Percentiles rank a stretch among this genome's conserved stretches.
Conservation (phyloP, 2,113 vertebrate species). For the Lipophrys pholis region DNA sequence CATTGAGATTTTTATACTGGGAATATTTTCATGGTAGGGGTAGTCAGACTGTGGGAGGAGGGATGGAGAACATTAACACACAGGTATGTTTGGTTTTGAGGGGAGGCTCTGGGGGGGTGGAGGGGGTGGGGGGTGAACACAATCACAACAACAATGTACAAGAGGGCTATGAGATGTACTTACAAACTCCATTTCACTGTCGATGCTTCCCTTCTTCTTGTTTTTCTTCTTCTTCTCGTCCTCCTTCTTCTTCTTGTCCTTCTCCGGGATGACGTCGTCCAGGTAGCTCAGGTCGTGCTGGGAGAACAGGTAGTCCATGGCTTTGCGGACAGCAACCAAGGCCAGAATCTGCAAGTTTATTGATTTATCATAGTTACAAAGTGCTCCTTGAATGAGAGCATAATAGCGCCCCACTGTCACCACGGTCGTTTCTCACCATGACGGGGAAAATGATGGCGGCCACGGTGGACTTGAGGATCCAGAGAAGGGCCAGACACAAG, state of each 20-base stretch:
- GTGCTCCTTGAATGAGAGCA: neutral
- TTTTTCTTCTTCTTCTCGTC: conserved; percentile 97
- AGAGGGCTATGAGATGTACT: conserved; percentile 61
- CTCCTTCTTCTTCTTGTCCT: conserved; percentile 99
- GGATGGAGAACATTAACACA: conserved; percentile 69
- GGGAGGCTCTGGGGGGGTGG: conserved; percentile 43
- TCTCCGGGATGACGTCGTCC: conserved; percentile 98
- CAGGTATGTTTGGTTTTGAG: neutral
- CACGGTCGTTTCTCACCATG: conserved; percentile 87
- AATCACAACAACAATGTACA: conserved; percentile 27
- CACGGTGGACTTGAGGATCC: conserved; percentile 98
- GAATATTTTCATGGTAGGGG: conserved; percentile 93
- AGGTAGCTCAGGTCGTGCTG: conserved; percentile 97
- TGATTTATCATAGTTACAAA: too few relatives aligned
- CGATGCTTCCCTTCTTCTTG: conserved; percentile 97
- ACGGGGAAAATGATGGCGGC: conserved; percentile 98
- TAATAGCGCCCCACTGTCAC: neutral
- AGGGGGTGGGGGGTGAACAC: neutral
- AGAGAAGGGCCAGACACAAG: conserved; percentile 93
- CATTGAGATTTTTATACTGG: conserved; percentile 99
- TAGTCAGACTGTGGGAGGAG: conserved; percentile 96
- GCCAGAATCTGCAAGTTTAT: conserved; percentile 88
- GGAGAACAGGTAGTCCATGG: conserved; percentile 98
- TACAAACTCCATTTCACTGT: conserved; percentile 96
- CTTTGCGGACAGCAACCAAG: conserved; percentile 94